Conservation (phyloP, 2,888 invertebrate genomes). For the Mesorhabditis sp. region DNA sequence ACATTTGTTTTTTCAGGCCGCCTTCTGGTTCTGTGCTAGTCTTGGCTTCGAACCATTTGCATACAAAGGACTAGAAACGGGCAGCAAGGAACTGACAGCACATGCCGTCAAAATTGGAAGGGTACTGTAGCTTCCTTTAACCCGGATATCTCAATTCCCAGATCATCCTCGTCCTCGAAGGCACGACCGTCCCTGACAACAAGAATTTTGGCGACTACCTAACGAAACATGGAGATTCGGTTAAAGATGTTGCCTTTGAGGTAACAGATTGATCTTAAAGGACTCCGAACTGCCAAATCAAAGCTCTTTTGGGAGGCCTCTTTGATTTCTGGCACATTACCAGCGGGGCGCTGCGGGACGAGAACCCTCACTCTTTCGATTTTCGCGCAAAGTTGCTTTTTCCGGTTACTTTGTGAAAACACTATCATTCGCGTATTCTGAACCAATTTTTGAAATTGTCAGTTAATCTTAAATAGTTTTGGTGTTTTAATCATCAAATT, state of each 20-base stretch:
- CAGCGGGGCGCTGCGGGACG: too few relatives aligned
- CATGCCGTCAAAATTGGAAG: conserved; percentile 68
- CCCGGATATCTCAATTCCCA: too few relatives aligned
- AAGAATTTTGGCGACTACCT: conserved; percentile 75
- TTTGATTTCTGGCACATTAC: not conserved
- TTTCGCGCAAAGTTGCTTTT: too few relatives aligned
- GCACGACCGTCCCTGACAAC: conserved; percentile 79
- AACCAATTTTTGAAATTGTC: too few relatives aligned
- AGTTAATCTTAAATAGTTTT: too few relatives aligned
- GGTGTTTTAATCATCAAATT: too few relatives aligned
- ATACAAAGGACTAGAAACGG: conserved; percentile 92
- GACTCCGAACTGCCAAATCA: not conserved
- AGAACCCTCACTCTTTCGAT: not conserved
- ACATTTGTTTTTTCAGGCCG: conserved; percentile 72
- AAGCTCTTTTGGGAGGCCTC: not conserved
- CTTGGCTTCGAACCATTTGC: conserved; percentile 89
- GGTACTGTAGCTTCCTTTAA: too few relatives aligned
- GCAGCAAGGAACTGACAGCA: conserved; percentile 73
- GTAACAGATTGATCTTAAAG: conserved; percentile 7
- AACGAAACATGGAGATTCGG: conserved; percentile 88
- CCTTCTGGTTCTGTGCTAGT: conserved; percentile 83
- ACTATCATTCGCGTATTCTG: too few relatives aligned
- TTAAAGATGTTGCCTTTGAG: conserved; percentile 87
- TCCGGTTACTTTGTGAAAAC: too few relatives aligned
- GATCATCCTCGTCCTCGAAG: conserved; percentile 71